These are phyloP conservation scores for Ochlodes sylvanus DNA, from an alignment of 2,888 invertebrate species.

Conservation along the genomic window DNA sequence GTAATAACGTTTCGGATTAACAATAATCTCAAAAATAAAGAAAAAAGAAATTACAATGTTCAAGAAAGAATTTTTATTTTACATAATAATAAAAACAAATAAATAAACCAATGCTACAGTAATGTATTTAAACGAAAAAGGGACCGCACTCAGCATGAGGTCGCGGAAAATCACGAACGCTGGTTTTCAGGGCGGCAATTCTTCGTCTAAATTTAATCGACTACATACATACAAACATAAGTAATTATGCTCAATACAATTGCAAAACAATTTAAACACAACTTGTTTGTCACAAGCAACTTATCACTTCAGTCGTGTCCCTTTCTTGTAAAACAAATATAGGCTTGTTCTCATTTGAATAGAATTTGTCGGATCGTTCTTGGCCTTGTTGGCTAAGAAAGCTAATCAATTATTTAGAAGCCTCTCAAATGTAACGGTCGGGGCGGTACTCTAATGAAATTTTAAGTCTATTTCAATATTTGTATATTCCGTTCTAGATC, in stretches of 20 bases:
- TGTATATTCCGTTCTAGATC: background rate
- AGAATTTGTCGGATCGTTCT: constrained; percentile 57
- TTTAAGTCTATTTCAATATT: background rate
- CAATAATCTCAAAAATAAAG: too few species aligned
- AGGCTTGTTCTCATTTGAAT: constrained; percentile 64
- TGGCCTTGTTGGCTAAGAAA: constrained; percentile 60
- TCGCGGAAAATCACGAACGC: too few species aligned
- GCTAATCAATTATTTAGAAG: constrained; percentile 72
- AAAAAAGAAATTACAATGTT: too few species aligned
- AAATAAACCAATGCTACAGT: too few species aligned
- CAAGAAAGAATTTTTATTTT: too few species aligned
- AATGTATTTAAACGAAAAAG: too few species aligned
- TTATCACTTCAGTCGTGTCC: constrained; percentile 44
- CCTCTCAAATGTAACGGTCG: constrained; percentile 59
- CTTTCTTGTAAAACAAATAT: constrained; percentile 59
- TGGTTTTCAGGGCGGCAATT: too few species aligned
- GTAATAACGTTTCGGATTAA: too few species aligned
- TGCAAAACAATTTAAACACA: constrained; percentile 18
- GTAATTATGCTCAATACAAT: background rate
- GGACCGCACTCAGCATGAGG: too few species aligned
- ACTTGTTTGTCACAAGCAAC: constrained; percentile 16
- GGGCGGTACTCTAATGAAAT: constrained; percentile 48
- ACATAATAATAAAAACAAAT: too few species aligned
- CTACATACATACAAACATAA: too few species aligned
- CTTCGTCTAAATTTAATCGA: too few species aligned